Conservation (phyloP, 2,797 vertebrate genomes). For the Chrysocyon brachyurus region DNA sequence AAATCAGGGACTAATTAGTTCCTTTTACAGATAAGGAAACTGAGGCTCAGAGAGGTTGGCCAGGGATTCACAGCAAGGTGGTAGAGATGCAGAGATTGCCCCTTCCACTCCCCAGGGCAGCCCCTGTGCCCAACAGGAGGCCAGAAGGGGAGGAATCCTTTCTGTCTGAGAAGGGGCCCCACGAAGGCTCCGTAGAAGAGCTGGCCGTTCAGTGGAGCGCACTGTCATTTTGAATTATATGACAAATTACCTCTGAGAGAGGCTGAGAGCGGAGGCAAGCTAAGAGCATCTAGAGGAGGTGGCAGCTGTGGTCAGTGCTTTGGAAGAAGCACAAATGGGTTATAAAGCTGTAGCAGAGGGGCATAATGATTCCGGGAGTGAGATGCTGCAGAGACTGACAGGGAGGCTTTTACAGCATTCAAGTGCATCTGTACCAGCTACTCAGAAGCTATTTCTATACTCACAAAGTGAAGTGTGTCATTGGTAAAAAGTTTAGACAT, state of each 20-base stretch:
- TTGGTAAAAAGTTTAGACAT: conserved; percentile 36
- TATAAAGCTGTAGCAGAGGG: conserved; percentile 54
- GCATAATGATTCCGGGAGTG: background rate
- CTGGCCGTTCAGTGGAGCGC: background rate
- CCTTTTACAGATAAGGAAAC: conserved; percentile 33
- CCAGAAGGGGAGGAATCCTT: background rate
- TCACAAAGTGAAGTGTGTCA: conserved; percentile 58
- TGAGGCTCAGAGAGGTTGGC: background rate
- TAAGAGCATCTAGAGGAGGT: background rate
- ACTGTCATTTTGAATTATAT: conserved; percentile 63
- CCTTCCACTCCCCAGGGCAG: background rate
- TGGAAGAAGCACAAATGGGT: conserved; percentile 59
- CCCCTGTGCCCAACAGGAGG: background rate
- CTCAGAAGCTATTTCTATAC: conserved; percentile 42
- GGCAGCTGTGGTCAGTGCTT: background rate
- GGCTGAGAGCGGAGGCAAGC: background rate
- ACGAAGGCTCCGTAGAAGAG: background rate
- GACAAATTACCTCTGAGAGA: conserved; percentile 42
- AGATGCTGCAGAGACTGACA: background rate
- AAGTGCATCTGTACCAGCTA: background rate
- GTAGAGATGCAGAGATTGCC: background rate
- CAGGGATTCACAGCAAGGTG: background rate
- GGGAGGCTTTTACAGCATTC: conserved; percentile 53
- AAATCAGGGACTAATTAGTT: fast-evolving
- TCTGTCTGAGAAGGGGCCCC: background rate